A percentile compares a stretch with the other conserved stretches of the same genome.
These are phyloP conservation scores for Hipparchia semele DNA, from an alignment of 2,888 invertebrate genomes.

Conservation along the genomic window DNA sequence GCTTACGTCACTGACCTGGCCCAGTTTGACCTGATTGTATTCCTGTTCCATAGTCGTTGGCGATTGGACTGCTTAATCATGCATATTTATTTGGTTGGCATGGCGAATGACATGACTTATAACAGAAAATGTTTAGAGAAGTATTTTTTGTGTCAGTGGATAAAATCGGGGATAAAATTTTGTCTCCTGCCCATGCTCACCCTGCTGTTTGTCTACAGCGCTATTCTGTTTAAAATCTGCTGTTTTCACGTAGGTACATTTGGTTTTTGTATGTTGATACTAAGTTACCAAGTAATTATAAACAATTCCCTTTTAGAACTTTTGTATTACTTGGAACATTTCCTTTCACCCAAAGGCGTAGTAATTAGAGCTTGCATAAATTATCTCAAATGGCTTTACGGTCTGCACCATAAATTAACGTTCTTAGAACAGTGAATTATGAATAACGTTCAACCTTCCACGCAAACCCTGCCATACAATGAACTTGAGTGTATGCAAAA, in stretches of 20 bases:
- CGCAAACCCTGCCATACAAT: background rate
- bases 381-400: slow-evolving; percentile 4
- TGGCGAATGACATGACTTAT: too few species aligned
- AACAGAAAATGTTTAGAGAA: too few species aligned
- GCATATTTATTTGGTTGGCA: background rate
- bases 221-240: too few species aligned
- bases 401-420: background rate
- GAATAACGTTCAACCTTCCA: slow-evolving; percentile 6
- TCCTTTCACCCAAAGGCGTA: background rate
- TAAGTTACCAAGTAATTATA: too few species aligned
- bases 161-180: too few species aligned
- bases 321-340: background rate
- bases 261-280: too few species aligned
- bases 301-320: too few species aligned
- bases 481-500: background rate
- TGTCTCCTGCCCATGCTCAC: too few species aligned
- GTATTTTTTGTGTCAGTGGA: too few species aligned
- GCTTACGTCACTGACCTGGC: slow-evolving; percentile 26
- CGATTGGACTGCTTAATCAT: background rate
- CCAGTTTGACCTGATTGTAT: slow-evolving; percentile 8
- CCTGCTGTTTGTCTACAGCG: too few species aligned
- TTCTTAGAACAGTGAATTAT: slow-evolving; percentile 7
- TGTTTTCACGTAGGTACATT: too few species aligned
- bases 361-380: slow-evolving; percentile 21
- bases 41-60: background rate